Conservation (phyloP, 1,140 invertebrate species). For the Antheraea mylitta region DNA sequence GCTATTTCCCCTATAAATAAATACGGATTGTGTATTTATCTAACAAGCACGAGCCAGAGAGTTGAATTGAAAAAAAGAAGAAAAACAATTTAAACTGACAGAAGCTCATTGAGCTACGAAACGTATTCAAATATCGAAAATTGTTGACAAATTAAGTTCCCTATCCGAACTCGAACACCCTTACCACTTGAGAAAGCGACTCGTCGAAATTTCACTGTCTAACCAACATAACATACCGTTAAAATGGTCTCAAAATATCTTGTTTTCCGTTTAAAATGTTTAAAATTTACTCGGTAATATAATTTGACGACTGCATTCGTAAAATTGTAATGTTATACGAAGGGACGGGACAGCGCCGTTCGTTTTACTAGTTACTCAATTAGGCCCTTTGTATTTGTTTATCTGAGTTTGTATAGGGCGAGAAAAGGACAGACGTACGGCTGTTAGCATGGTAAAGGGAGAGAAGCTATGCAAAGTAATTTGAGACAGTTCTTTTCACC, state of each 20-base stretch:
- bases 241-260: not conserved
- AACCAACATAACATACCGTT: slow-evolving; percentile 23
- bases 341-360: slow-evolving; percentile 71
- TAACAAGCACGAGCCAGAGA: slow-evolving; percentile 28
- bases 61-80: slow-evolving; percentile 53
- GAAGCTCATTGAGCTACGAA: slow-evolving; percentile 73
- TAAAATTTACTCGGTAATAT: slow-evolving; percentile 22
- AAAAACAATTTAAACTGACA: slow-evolving; percentile 74
- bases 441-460: slow-evolving; percentile 25
- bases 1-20: slow-evolving; percentile 4
- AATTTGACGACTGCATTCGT: slow-evolving; percentile 20
- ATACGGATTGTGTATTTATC: slow-evolving; percentile 25
- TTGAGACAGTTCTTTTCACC: slow-evolving; percentile 77
- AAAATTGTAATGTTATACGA: slow-evolving; percentile 50
- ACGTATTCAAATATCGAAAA: slow-evolving; percentile 79
- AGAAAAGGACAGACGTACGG: slow-evolving; percentile 46
- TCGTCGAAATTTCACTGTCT: slow-evolving; percentile 64
- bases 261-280: slow-evolving; percentile 15
- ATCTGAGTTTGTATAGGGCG: slow-evolving; percentile 74
- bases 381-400: slow-evolving; percentile 79
- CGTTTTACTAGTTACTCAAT: slow-evolving; percentile 79
- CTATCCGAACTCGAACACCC: slow-evolving; percentile 64
- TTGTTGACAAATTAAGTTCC: slow-evolving; percentile 79
- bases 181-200: slow-evolving; percentile 71
- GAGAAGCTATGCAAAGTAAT: slow-evolving; percentile 59